Conservation (phyloP, 92 coral and sea anemone species). For the Paramuricea clavata region DNA sequence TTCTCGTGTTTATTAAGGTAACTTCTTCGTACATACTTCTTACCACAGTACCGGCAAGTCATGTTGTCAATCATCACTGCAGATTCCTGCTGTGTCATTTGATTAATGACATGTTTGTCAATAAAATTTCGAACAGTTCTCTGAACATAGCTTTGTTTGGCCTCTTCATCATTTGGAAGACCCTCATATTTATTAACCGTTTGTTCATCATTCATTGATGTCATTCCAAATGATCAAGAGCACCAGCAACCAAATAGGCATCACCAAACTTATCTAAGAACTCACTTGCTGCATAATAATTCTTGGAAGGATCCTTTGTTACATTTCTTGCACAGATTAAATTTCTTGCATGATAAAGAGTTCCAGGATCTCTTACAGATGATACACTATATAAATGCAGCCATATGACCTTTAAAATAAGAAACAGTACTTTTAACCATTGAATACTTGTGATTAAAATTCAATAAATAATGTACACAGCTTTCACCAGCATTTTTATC, state of each 20-base stretch:
- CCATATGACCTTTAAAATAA: not conserved
- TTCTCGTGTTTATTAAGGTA: conserved; percentile 47
- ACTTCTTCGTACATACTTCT: conserved; percentile 27
- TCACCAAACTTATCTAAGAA: not conserved
- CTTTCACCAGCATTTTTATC: too few species aligned
- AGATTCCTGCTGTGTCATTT: too few species aligned
- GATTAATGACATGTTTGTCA: not conserved
- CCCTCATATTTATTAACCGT: not conserved
- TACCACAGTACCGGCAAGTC: conserved; percentile 53
- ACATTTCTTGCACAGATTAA: not conserved
- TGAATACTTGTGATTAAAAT: too few species aligned
- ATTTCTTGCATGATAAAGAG: not conserved
- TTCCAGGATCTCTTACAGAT: not conserved
- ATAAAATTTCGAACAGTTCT: not conserved
- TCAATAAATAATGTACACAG: too few species aligned
- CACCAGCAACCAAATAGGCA: not conserved
- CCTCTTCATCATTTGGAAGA: not conserved
- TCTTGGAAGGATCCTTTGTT: not conserved
- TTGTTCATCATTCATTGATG: not conserved
- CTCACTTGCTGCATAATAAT: not conserved
- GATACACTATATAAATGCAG: not conserved
- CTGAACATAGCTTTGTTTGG: not conserved
- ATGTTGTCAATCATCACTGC: conserved; percentile 26
- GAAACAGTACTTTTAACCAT: not conserved
- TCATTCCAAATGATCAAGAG: not conserved